A percentile compares a stretch with the other conserved stretches of the same genome.
Conservation (phyloP, 2,797 vertebrate species). For the Steatocranus sp. region DNA sequence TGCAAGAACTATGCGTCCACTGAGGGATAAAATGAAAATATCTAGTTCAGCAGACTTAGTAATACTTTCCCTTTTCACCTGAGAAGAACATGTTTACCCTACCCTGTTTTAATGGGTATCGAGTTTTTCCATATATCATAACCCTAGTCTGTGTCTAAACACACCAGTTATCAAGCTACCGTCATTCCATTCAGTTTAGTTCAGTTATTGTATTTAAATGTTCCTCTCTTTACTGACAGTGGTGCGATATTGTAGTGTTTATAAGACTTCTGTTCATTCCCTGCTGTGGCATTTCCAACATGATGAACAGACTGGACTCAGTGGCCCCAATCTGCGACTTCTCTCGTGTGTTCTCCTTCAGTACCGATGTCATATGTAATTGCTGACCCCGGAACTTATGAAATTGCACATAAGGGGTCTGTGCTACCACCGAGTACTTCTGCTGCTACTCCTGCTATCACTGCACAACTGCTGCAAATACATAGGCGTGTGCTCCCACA, state of each 20-base stretch:
- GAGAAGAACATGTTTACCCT: too few species aligned
- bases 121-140: too few species aligned
- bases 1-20: slow-evolving; percentile 46
- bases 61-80: not conserved
- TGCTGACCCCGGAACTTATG: slow-evolving; percentile 47
- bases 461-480: slow-evolving; percentile 22
- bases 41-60: slow-evolving; percentile 26
- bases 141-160: too few species aligned
- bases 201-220: too few species aligned
- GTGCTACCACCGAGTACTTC: slow-evolving; percentile 5
- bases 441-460: not conserved
- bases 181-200: too few species aligned
- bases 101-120: too few species aligned
- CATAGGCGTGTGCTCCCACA: slow-evolving; percentile 9
- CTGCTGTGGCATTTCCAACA: not conserved
- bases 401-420: slow-evolving; percentile 28
- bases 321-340: not conserved
- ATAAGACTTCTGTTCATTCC: not conserved
- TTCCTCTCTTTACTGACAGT: not conserved
- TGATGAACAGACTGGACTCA: slow-evolving; percentile 8
- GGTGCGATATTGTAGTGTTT: not conserved
- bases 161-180: too few species aligned
- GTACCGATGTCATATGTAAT: slow-evolving; percentile 10
- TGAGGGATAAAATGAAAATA: slow-evolving; percentile 68
- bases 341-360: slow-evolving; percentile 4